phyloP scores from a whole-genome alignment of 2,113 vertebrate genomes.

The Nycticebus coucang region DNA sequence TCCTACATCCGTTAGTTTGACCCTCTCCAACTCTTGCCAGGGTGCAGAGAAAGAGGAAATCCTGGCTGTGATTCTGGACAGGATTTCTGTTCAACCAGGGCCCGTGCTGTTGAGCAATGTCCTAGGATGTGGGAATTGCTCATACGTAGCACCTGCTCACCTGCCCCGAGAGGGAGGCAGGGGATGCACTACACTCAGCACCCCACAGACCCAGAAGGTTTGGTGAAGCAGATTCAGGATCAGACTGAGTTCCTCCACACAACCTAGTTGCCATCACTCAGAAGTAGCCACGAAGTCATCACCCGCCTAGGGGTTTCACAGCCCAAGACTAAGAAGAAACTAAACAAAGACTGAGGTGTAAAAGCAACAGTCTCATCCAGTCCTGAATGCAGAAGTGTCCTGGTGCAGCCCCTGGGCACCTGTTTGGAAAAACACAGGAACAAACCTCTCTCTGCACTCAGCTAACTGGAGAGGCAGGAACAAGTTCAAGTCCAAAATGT shows the following conservation, averaged over 20 bases:
- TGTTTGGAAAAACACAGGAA: neutral
- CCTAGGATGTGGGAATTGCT: neutral
- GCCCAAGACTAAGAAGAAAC: neutral
- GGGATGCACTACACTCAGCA: neutral
- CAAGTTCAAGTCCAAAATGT: neutral
- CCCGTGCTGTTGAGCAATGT: no score
- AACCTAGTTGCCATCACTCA: neutral
- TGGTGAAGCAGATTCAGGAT: neutral
- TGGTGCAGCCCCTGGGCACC: neutral
- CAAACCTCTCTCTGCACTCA: no score
- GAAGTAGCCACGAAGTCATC: neutral
- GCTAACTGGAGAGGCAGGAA: no score
- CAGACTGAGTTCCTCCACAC: neutral
- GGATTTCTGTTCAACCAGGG: neutral
- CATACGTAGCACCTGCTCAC: neutral
- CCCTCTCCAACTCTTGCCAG: neutral
- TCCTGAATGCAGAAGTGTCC: no score
- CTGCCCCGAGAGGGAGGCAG: no score
- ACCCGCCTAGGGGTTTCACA: neutral
- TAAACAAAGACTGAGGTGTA: neutral
- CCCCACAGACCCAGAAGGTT: neutral
- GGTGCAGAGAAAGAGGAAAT: neutral
- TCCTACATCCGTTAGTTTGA: neutral
- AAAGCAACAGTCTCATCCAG: no score
- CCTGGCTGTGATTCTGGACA: neutral